Evolutionary conservation across 2,113 vertebrate species (phyloP).

Genomic region (Patagioenas fasciata): DNA sequence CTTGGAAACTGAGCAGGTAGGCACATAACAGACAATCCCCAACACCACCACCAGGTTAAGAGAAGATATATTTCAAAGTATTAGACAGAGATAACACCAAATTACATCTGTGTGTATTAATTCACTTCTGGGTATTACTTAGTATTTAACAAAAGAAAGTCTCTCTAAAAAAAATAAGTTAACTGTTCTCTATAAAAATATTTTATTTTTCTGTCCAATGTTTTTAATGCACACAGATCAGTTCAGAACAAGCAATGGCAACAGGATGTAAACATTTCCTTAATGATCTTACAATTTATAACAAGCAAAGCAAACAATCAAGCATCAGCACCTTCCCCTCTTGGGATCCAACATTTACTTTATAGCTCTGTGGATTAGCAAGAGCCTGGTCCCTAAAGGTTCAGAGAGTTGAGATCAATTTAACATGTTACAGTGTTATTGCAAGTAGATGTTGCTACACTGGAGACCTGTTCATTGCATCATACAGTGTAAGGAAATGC

Average conservation of each 20-base stretch:
- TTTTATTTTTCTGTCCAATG: background rate
- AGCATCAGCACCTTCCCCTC: constrained; percentile 56
- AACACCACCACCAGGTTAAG: background rate
- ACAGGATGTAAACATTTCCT: constrained; percentile 71
- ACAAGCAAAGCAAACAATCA: constrained; percentile 69
- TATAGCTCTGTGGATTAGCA: constrained; percentile 55
- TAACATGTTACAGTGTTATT: constrained; percentile 49
- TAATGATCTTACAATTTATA: constrained; percentile 69
- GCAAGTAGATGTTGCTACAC: constrained; percentile 47
- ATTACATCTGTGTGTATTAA: background rate
- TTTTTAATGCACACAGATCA: background rate
- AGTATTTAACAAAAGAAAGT: background rate
- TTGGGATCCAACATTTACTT: constrained; percentile 52
- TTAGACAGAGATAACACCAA: background rate
- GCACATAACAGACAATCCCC: background rate
- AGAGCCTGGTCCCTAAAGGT: constrained; percentile 56
- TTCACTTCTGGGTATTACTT: background rate
- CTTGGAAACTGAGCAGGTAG: background rate
- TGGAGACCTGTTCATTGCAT: constrained; percentile 67
- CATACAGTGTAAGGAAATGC: constrained; percentile 53
- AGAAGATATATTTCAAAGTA: background rate
- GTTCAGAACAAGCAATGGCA: constrained; percentile 13
- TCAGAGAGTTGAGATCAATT: constrained; percentile 51
- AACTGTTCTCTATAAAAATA: background rate
- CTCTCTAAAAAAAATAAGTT: background rate